Evolutionary conservation across 2,113 vertebrate species (phyloP).

Genomic region (Solea solea): DNA sequence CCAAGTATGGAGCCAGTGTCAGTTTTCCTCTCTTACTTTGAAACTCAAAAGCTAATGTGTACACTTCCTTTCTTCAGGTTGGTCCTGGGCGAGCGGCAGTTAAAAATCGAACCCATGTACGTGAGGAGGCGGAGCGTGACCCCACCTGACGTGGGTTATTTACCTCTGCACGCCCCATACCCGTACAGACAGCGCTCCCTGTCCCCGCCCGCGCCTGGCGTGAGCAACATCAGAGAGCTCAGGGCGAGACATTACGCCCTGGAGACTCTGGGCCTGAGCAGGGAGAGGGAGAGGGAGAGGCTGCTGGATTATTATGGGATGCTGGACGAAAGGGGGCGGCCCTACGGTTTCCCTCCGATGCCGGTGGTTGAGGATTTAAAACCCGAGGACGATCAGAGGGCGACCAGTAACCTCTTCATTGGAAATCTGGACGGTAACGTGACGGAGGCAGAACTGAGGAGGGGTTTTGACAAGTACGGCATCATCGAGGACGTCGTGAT

Average conservation of each 20-base stretch:
- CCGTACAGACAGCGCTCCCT: constrained; percentile 91
- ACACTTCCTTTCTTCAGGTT: constrained; percentile 76
- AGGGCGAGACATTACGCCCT: constrained; percentile 87
- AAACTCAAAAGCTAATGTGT: background rate
- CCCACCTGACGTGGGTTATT: constrained; percentile 86
- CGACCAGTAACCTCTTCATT: constrained; percentile 96
- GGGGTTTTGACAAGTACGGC: constrained; percentile 96
- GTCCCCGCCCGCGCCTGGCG: constrained; percentile 86
- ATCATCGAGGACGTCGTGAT: constrained; percentile 97
- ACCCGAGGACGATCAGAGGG: constrained; percentile 96
- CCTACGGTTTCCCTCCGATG: constrained; percentile 82
- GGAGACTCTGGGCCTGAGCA: constrained; percentile 85
- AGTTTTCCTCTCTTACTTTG: too few species aligned
- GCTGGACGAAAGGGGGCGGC: constrained; percentile 91
- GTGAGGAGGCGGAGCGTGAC: constrained; percentile 82
- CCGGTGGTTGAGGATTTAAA: constrained; percentile 93
- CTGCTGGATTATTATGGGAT: constrained; percentile 93
- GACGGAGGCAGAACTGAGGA: constrained; percentile 89
- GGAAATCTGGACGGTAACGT: constrained; percentile 95
- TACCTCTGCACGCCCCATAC: constrained; percentile 86
- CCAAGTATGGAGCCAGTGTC: too few species aligned
- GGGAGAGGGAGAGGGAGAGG: constrained; percentile 89
- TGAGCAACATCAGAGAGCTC: constrained; percentile 84
- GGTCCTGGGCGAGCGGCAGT: constrained; percentile 90
- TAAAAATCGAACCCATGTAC: constrained; percentile 96